These are phyloP conservation scores for Gryllus longicercus DNA, from an alignment of 2,888 invertebrate species.

Conservation along the genomic window DNA sequence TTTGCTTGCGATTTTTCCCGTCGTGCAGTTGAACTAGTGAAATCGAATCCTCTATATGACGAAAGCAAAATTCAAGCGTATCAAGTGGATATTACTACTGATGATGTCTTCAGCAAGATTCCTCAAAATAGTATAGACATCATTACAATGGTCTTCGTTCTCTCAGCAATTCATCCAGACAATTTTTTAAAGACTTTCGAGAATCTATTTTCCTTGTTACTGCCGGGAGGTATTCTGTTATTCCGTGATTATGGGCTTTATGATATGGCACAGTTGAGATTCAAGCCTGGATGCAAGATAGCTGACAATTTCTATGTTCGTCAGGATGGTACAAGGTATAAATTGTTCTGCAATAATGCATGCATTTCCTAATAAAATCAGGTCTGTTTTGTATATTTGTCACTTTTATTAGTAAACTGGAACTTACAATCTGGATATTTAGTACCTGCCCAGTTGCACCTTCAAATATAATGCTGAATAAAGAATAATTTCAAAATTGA, in stretches of 20 bases:
- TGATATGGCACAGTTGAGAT: conserved; percentile 94
- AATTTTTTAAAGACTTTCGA: conserved; percentile 60
- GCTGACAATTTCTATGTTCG: conserved; percentile 90
- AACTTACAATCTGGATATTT: too few species aligned
- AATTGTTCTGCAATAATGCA: background rate
- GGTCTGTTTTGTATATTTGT: too few species aligned
- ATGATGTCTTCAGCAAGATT: conserved; percentile 59
- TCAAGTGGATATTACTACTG: conserved; percentile 76
- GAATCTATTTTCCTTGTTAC: conserved; percentile 64
- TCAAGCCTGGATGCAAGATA: conserved; percentile 89
- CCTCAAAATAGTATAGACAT: conserved; percentile 63
- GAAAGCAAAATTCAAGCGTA: conserved; percentile 68
- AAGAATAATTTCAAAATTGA: background rate
- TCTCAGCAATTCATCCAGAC: conserved; percentile 89
- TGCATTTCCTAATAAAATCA: too few species aligned
- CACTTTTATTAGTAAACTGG: too few species aligned
- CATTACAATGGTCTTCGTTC: conserved; percentile 86
- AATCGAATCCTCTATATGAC: conserved; percentile 63
- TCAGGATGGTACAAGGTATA: conserved; percentile 89
- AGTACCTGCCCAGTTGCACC: background rate
- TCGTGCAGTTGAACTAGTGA: conserved; percentile 83
- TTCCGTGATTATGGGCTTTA: conserved; percentile 92
- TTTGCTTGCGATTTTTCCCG: conserved; percentile 92
- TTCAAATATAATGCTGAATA: background rate
- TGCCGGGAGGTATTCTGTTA: conserved; percentile 74